phyloP scores from a whole-genome alignment of 2,113 vertebrate genomes.

The Cnemophilus loriae region DNA sequence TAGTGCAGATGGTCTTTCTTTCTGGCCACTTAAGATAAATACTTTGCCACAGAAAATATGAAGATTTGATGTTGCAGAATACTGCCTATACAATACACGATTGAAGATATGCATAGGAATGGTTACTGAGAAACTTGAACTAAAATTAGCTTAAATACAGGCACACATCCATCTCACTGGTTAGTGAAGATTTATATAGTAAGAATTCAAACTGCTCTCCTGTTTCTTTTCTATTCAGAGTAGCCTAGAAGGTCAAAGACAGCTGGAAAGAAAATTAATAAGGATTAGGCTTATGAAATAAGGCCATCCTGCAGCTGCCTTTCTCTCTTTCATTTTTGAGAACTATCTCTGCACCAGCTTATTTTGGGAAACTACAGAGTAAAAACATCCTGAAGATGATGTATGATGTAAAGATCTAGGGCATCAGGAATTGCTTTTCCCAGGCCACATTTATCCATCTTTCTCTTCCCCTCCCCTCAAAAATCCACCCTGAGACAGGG shows the following conservation, averaged over 20 bases:
- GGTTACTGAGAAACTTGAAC: background rate
- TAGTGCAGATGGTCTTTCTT: background rate
- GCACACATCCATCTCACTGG: background rate
- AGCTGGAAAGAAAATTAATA: background rate
- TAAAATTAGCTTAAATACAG: background rate
- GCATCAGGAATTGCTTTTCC: background rate
- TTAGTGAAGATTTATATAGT: background rate
- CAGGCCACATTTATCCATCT: background rate
- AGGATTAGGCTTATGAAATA: background rate
- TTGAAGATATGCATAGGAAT: background rate
- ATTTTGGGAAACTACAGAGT: conserved; percentile 33
- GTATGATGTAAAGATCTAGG: background rate
- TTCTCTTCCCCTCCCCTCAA: background rate
- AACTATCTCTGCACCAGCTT: background rate
- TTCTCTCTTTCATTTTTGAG: background rate
- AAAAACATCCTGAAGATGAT: conserved; percentile 20
- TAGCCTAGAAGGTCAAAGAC: background rate
- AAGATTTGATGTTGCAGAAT: background rate
- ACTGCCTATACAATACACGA: background rate
- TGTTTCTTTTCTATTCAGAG: background rate
- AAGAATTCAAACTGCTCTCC: background rate
- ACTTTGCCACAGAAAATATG: background rate
- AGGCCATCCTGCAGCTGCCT: conserved; percentile 1
- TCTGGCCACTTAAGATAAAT: background rate
- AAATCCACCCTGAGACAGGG: background rate